Percentiles rank a stretch among this genome's conserved stretches.
phyloP scores from a whole-genome alignment of 2,113 vertebrate species.

The Sinocyclocheilus anshuiensis region DNA sequence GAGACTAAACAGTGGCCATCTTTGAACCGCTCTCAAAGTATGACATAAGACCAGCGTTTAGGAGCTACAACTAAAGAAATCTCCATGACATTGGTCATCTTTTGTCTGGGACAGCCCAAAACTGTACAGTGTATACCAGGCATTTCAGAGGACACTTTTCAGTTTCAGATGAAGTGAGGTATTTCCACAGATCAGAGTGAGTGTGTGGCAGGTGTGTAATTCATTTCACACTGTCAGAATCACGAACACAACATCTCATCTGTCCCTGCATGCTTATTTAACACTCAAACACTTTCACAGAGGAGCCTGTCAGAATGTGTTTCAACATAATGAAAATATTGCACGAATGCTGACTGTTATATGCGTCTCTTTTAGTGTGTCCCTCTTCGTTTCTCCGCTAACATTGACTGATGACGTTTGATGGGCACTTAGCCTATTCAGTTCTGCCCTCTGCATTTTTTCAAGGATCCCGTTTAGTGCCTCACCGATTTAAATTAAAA shows the following conservation, averaged over 20 bases:
- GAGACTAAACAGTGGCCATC: no score
- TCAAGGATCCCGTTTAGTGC: not conserved
- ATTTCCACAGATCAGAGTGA: not conserved
- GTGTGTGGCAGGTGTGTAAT: slow-evolving; percentile 4
- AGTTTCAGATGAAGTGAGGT: not conserved
- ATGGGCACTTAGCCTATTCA: slow-evolving; percentile 11
- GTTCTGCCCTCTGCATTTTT: not conserved
- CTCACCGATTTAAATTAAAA: slow-evolving; percentile 15
- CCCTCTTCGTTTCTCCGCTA: not conserved
- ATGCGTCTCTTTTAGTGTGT: not conserved
- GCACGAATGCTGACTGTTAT: not conserved
- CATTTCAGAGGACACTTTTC: not conserved
- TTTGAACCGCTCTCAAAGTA: no score
- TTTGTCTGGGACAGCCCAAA: no score
- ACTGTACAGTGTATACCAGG: not conserved
- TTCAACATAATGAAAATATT: slow-evolving; percentile 24
- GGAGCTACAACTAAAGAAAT: no score
- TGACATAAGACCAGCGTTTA: no score
- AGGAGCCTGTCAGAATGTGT: slow-evolving; percentile 20
- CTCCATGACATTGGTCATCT: no score
- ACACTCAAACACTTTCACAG: slow-evolving; percentile 1
- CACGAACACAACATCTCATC: not conserved
- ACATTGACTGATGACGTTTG: not conserved
- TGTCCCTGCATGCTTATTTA: not conserved
- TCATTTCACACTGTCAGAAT: slow-evolving; percentile 20